Base-by-base conservation (phyloP, 2,888 invertebrate species). In the Prostheceraeus crozeri region DNA sequence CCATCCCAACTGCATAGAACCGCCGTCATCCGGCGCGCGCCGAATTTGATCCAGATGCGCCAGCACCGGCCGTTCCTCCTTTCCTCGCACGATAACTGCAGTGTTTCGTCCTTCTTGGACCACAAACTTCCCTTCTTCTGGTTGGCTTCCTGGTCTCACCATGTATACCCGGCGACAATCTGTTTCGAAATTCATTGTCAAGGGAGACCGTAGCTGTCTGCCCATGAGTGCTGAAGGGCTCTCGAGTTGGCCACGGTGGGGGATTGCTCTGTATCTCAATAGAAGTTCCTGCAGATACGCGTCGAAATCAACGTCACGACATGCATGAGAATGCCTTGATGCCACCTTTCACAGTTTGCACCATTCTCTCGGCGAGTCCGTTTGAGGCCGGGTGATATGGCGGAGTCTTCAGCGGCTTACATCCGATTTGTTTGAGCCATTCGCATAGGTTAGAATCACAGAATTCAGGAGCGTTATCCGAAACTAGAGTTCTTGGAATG, bases 391-490 rank as follows among this genome's bases (percentile, higher is more conserved):
- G 57, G 31, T 57, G 57, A n/a, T 57, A 57, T 28, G 57, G 57
- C 25, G 57, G 57, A 3, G 57, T 58, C 27, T 59, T 55, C 57
- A 58, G 25, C n/a, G 57, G 57, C 52, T 25, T 28, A 33, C 60
- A 57, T 27, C 57, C 19, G 31, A 57, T 57, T 10, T 58, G 14
- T 31, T 28, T 57, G 11, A 60, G 57, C 57, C 57, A 57, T 31
- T 57, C 57, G n/a, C 14, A 25, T 21, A 21, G 57, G n/a, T 59
- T 30, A 6, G 25, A 23, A 27, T 57, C 57, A 8, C 28, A 25
- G 30, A 57, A 57, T 28, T 57, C 57, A 27, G 57, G 28, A 3
- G 59, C 57, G 57, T 57, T 57, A n/a, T 57, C 57, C n/a, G 54
- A 28, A 28, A 57, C 57, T 33, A 57, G 6, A 3, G 52, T 53